phyloP scores from a whole-genome alignment of 2,113 vertebrate species.

The Nicator chloris region DNA sequence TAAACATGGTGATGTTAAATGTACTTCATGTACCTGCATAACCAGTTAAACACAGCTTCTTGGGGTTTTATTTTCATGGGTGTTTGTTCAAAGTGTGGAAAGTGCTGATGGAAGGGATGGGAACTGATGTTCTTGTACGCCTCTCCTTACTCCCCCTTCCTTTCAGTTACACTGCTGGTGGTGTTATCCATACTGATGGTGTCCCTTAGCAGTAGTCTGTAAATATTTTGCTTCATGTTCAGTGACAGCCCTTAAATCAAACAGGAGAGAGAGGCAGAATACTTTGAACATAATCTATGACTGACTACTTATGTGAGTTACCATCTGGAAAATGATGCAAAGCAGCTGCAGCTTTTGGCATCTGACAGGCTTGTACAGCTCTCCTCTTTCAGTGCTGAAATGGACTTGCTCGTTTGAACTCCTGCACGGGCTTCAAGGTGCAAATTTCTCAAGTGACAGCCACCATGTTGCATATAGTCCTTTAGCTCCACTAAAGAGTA shows the following conservation, averaged over 20 bases:
- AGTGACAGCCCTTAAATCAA: conserved; percentile 30
- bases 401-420: background rate
- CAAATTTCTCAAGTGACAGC: background rate
- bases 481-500: background rate
- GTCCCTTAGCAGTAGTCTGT: conserved; percentile 17
- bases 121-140: background rate
- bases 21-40: background rate
- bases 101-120: background rate
- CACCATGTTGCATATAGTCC: rapidly evolving
- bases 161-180: background rate
- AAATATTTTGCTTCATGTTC: conserved; percentile 32
- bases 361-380: background rate
- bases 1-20: background rate
- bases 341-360: conserved; percentile 47
- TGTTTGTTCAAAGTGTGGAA: background rate
- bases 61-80: background rate
- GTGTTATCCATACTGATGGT: background rate
- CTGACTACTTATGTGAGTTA: conserved; percentile 28
- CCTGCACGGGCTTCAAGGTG: background rate
- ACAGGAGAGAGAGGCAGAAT: background rate
- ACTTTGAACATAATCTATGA: conserved; percentile 8
- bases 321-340: conserved; percentile 42
- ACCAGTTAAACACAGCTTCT: background rate
- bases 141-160: background rate
- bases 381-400: background rate